Evolutionary conservation across 2,113 vertebrate genomes (phyloP).

Genomic region (Orycteropus afer): DNA sequence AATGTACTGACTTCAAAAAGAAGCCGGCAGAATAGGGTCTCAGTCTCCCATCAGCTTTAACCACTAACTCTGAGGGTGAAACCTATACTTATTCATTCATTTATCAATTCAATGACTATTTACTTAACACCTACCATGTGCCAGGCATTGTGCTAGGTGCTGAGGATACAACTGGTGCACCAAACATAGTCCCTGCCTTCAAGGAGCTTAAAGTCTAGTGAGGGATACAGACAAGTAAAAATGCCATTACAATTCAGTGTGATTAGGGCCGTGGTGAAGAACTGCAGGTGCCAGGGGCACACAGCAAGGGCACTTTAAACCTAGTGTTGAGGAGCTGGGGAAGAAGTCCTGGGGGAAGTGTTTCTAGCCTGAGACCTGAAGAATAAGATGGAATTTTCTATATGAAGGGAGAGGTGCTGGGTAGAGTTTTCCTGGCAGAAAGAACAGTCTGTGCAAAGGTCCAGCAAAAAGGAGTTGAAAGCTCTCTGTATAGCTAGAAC

Average conservation of each 20-base stretch:
- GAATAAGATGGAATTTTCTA: background rate
- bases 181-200: background rate
- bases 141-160: background rate
- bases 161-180: background rate
- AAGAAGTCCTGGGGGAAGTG: background rate
- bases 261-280: background rate
- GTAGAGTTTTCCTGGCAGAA: background rate
- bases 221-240: background rate
- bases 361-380: background rate
- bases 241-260: background rate
- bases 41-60: background rate
- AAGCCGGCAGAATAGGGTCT: conserved; percentile 3
- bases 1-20: background rate
- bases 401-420: background rate
- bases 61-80: background rate
- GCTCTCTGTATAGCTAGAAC: background rate
- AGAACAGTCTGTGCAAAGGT: background rate
- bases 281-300: too few species aligned
- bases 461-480: background rate
- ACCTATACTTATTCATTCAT: background rate
- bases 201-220: background rate
- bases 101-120: background rate
- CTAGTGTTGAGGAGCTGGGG: background rate
- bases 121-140: background rate
- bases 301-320: background rate